phyloP scores from a whole-genome alignment of 1,140 invertebrate genomes.

The Pogonus chalceus region DNA sequence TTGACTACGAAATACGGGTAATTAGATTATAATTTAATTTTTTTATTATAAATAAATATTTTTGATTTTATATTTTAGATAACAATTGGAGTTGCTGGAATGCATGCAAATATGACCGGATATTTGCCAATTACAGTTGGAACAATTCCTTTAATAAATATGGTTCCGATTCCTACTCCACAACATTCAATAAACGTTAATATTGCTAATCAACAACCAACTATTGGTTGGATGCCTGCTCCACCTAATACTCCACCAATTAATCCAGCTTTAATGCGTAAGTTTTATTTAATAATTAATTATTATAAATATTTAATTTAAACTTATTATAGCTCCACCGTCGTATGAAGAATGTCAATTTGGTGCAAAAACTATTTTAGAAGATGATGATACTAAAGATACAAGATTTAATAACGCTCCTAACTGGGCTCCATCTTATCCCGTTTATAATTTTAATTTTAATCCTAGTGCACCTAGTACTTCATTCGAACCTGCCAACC shows the following conservation, averaged over 20 bases:
- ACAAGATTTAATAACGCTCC: conserved; percentile 34
- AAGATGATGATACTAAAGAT: conserved; percentile 39
- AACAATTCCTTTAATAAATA: conserved; percentile 43
- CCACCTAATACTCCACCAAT: too few species aligned
- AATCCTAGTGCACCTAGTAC: not conserved
- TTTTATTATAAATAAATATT: not conserved
- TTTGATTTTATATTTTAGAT: conserved; percentile 13
- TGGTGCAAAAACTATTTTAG: conserved; percentile 35
- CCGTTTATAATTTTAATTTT: conserved; percentile 38
- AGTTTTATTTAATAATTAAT: not conserved
- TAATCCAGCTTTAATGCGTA: too few species aligned
- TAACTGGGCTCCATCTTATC: conserved; percentile 42
- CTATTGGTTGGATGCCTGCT: too few species aligned
- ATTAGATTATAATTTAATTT: too few species aligned
- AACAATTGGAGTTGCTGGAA: conserved; percentile 38
- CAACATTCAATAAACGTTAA: too few species aligned
- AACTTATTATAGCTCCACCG: conserved; percentile 38
- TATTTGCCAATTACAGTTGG: conserved; percentile 49
- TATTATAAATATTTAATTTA: too few species aligned
- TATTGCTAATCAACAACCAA: too few species aligned
- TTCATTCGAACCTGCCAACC: not conserved
- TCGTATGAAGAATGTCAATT: conserved; percentile 40
- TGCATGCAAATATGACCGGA: conserved; percentile 46
- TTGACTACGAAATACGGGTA: conserved; percentile 53
- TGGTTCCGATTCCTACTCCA: too few species aligned